Evolutionary conservation across 2,888 invertebrate species (phyloP), one percentile per base, ranked within the genome.

Genomic region (Zaprionus obscuricornis): DNA sequence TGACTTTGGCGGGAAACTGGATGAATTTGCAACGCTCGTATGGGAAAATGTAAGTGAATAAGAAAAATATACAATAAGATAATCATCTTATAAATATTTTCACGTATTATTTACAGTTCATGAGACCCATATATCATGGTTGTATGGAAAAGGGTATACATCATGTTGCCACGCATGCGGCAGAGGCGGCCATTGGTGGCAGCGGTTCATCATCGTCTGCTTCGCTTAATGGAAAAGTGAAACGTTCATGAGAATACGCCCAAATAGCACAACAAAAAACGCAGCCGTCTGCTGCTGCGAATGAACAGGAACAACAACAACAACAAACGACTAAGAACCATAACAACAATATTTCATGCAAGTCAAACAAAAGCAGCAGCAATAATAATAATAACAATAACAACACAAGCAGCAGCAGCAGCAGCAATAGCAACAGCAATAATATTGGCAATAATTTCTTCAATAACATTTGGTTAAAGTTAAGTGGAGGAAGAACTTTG

Each of bases 31-130:
- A 2, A 95, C 94, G 78, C 91, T 94, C 67, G 92, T 98, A 71
- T 99, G 98, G 98, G 97, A 97, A 87, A 96, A 94, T 90, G 96
- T 97, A 91, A 94, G 96, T 94, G 7, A 7, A 3, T 3, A 1
- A 20, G 3, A 6, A 2, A 6, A 3, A 13, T 1, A n/a, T 8
- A 0, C 1, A 7, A 33, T 3, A 13, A 3, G 14, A 6, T 4
- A 39, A 33, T n/a, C 13, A n/a, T 8, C 33, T 31, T 24, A 8
- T 10, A 20, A 40, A 11, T 24, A 20, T 26, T 18, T 2, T 10
- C 45, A 56, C 7, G 16, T 64, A 55, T 26, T 13, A 1, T 26
- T 64, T 91, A 2, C 91, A 96, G 96, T 91, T 95, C 75, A 94
- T 96, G 94, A 95, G 95, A 90, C 96, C 96, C 70, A 90, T 94